A percentile compares a stretch with the other conserved stretches of the same genome.
phyloP scores from a whole-genome alignment of 2,113 vertebrate genomes.

The Otocyon megalotis region DNA sequence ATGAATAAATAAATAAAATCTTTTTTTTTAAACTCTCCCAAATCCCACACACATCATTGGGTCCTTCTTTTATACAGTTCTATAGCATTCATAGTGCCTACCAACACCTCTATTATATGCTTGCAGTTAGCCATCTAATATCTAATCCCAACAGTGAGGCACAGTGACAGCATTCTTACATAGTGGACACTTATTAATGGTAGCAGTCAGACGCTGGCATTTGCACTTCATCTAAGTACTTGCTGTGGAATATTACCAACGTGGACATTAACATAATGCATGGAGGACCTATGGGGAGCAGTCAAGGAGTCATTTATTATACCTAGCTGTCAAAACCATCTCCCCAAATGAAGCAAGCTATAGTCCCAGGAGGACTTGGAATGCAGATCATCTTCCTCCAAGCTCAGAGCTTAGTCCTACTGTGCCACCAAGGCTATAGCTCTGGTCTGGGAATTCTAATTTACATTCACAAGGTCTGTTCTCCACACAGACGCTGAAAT shows the following conservation, averaged over 20 bases:
- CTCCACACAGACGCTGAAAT: not conserved
- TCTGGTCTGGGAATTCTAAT: not conserved
- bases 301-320: not conserved
- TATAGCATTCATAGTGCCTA: not conserved
- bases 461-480: not conserved
- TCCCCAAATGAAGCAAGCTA: not conserved
- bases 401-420: not conserved
- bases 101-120: not conserved
- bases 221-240: not conserved
- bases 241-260: not conserved
- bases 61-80: not conserved
- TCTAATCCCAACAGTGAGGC: not conserved
- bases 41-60: not conserved
- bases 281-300: not conserved
- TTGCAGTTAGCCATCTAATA: not conserved
- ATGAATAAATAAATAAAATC: too few relatives aligned
- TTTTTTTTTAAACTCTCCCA: not conserved
- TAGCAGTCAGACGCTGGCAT: not conserved
- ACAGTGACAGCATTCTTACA: not conserved
- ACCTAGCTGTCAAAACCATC: not conserved
- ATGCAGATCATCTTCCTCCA: not conserved
- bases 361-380: not conserved
- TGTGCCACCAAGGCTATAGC: not conserved
- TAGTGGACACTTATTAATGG: not conserved
- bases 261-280: not conserved